phyloP scores from a whole-genome alignment of 2,113 vertebrate species.

The Anguilla rostrata region DNA sequence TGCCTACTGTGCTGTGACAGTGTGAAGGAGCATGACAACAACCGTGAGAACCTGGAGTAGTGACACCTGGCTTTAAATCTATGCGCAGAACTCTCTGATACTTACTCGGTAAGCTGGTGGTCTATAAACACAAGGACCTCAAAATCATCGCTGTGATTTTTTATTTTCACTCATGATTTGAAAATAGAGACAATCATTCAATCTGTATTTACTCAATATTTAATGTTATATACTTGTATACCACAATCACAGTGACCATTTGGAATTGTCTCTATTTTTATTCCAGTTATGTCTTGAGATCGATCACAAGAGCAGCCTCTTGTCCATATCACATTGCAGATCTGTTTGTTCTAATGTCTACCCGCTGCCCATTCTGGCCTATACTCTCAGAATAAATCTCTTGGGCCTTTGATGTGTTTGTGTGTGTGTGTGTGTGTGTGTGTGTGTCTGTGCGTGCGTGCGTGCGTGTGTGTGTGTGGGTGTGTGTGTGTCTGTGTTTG shows the following conservation, averaged over 20 bases:
- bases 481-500: not conserved
- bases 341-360: not conserved
- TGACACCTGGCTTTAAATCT: not conserved
- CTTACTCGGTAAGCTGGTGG: slow-evolving; percentile 16
- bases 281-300: not conserved
- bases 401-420: slow-evolving; percentile 1
- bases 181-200: not conserved
- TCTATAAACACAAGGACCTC: slow-evolving; percentile 39
- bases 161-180: not conserved
- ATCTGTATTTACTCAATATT: not conserved
- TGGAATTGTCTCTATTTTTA: not conserved
- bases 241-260: not conserved
- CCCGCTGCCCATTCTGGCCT: not conserved
- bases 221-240: not conserved
- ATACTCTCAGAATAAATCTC: not conserved
- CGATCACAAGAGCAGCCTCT: not conserved
- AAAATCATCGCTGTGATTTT: slow-evolving; percentile 40
- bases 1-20: not conserved
- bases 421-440: not conserved
- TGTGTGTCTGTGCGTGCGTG: no score
- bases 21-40: not conserved
- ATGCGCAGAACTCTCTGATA: not conserved
- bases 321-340: not conserved
- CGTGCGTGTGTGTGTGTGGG: no score
- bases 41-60: not conserved